A percentile compares a stretch with the other conserved stretches of the same genome.
phyloP scores from a whole-genome alignment of 2,888 invertebrate species.

The Onchidella celtica region DNA sequence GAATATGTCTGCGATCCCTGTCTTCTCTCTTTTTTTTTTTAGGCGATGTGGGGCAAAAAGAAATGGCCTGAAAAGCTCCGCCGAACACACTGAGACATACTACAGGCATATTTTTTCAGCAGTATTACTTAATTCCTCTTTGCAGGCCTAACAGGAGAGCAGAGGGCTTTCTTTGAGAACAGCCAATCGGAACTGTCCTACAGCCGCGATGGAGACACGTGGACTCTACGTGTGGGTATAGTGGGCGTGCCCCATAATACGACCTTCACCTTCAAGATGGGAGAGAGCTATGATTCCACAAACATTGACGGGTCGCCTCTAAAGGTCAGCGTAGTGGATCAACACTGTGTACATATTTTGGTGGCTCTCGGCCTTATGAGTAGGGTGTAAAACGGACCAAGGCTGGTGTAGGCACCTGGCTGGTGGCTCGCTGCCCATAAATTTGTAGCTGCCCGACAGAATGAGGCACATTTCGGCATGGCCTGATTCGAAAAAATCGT shows the following conservation, averaged over 20 bases:
- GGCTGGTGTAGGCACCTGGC: no score
- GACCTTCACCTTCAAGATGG: constrained; percentile 65
- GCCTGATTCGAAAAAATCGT: no score
- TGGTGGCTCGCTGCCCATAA: no score
- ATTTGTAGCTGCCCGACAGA: no score
- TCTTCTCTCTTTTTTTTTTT: not conserved
- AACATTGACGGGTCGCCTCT: constrained; percentile 69
- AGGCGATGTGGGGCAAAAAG: not conserved
- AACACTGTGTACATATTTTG: no score
- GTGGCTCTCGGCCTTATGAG: no score
- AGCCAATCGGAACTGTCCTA: constrained; percentile 61
- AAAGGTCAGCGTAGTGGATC: constrained; percentile 54
- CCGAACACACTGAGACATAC: not conserved
- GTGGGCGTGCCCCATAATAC: constrained; percentile 58
- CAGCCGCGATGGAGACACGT: constrained; percentile 58
- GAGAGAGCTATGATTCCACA: constrained; percentile 63
- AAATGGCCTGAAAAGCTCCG: not conserved
- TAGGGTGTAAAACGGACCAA: no score
- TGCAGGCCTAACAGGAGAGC: constrained; percentile 17
- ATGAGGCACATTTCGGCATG: no score
- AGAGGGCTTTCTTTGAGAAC: constrained; percentile 40
- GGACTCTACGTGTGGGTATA: constrained; percentile 66
- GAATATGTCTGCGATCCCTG: no score
- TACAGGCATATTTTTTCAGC: no score
- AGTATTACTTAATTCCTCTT: not conserved